phyloP scores from a whole-genome alignment of 2,113 vertebrate genomes.

The Variabilichromis moorii region DNA sequence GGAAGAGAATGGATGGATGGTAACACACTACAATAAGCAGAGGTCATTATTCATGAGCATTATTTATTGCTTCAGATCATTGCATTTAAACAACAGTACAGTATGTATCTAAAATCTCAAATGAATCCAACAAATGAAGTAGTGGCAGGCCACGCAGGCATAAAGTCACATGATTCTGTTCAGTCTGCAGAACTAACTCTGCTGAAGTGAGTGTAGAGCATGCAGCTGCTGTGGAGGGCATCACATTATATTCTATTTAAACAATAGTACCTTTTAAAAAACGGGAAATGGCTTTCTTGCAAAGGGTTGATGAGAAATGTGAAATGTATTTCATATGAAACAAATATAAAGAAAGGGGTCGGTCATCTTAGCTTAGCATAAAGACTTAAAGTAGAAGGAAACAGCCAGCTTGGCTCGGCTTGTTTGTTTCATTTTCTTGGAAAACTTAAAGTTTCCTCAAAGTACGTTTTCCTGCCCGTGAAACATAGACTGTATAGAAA shows the following conservation, averaged over 20 bases:
- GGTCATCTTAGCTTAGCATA: not conserved
- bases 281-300: not conserved
- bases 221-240: not conserved
- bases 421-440: not conserved
- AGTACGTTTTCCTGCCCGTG: fast-evolving
- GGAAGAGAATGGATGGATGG: not conserved
- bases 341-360: not conserved
- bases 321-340: not conserved
- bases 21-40: not conserved
- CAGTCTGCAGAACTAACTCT: not conserved
- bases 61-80: slow-evolving; percentile 76
- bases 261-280: not conserved
- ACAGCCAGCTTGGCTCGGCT: not conserved
- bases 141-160: slow-evolving; percentile 7
- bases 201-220: not conserved
- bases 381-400: not conserved
- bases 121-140: slow-evolving; percentile 25
- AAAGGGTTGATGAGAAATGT: not conserved
- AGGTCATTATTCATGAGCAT: slow-evolving; percentile 51
- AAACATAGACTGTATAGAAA: not conserved
- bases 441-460: not conserved
- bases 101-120: slow-evolving; percentile 40
- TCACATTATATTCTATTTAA: not conserved
- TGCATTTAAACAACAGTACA: slow-evolving; percentile 63
- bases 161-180: slow-evolving; percentile 30